Conservation (phyloP, 2,113 vertebrate genomes). For the Protomyctophum bolini region DNA sequence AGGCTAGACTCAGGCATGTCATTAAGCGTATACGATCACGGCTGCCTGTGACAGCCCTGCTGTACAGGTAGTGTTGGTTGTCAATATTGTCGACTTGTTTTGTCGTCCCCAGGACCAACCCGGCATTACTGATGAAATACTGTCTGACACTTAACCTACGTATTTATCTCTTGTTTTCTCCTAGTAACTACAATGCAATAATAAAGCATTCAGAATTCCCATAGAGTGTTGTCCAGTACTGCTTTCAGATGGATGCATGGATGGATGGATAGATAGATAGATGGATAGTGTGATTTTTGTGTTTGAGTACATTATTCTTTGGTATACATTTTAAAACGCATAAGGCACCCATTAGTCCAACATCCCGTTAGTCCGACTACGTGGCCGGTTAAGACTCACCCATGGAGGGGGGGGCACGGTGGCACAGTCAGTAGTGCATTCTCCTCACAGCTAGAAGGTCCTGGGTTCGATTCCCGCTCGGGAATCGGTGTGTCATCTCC, state of each 20-base stretch:
- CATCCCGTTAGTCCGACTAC: too few species aligned
- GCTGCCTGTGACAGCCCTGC: conserved; percentile 12
- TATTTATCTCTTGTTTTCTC: conserved; percentile 18
- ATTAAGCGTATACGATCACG: background rate
- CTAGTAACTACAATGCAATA: conserved; percentile 38
- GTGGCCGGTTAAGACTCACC: too few species aligned
- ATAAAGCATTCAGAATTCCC: conserved; percentile 31
- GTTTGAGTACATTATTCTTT: too few species aligned
- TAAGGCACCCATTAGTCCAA: too few species aligned
- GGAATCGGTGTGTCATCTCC: too few species aligned
- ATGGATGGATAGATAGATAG: background rate
- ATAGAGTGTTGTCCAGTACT: conserved; percentile 13
- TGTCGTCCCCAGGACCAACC: background rate
- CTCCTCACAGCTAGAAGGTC: too few species aligned
- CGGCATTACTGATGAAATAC: conserved; percentile 6
- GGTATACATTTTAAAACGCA: too few species aligned
- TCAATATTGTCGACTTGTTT: conserved; percentile 1
- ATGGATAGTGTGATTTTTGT: background rate
- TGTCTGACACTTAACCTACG: conserved; percentile 1
- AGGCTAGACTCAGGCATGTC: conserved; percentile 17
- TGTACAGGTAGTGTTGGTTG: conserved; percentile 7
- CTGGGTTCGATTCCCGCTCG: too few species aligned
- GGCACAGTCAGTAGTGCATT: too few species aligned
- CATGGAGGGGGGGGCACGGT: too few species aligned
- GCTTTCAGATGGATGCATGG: background rate